These are phyloP conservation scores for Megaceryle maxima DNA, from an alignment of 2,113 vertebrate species.

Conservation along the genomic window DNA sequence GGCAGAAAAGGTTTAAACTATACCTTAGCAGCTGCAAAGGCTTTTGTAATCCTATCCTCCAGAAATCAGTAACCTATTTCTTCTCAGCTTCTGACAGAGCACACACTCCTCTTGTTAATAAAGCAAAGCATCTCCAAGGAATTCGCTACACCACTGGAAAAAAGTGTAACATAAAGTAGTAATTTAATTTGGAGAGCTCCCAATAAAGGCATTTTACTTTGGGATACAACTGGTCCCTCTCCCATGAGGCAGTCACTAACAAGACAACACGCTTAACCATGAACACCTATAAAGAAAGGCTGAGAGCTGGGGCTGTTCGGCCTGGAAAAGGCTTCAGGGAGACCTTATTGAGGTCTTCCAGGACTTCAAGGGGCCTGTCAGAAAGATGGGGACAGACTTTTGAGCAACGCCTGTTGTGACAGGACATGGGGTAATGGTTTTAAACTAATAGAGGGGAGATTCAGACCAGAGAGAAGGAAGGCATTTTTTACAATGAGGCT, in stretches of 20 bases:
- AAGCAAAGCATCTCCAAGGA: constrained; percentile 8
- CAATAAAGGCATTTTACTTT: not conserved
- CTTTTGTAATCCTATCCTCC: not conserved
- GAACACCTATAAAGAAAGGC: not conserved
- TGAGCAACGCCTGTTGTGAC: too few relatives aligned
- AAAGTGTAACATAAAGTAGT: not conserved
- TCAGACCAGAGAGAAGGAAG: too few relatives aligned
- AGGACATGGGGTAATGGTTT: too few relatives aligned
- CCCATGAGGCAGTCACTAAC: not conserved
- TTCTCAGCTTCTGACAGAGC: not conserved
- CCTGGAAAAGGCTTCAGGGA: not conserved
- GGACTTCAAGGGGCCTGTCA: not conserved
- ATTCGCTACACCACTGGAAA: not conserved
- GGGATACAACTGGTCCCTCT: not conserved
- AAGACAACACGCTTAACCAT: not conserved
- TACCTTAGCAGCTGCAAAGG: not conserved
- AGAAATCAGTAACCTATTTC: not conserved
- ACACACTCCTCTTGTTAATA: not conserved
- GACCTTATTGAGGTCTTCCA: not conserved
- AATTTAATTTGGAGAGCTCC: not conserved
- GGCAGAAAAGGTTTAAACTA: not conserved
- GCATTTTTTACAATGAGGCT: too few relatives aligned
- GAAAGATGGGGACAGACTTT: too few relatives aligned
- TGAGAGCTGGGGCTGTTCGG: not conserved
- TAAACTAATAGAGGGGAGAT: too few relatives aligned